These are phyloP conservation scores for Anseranas semipalmata DNA, from an alignment of 2,113 vertebrate species.

Conservation along the genomic window DNA sequence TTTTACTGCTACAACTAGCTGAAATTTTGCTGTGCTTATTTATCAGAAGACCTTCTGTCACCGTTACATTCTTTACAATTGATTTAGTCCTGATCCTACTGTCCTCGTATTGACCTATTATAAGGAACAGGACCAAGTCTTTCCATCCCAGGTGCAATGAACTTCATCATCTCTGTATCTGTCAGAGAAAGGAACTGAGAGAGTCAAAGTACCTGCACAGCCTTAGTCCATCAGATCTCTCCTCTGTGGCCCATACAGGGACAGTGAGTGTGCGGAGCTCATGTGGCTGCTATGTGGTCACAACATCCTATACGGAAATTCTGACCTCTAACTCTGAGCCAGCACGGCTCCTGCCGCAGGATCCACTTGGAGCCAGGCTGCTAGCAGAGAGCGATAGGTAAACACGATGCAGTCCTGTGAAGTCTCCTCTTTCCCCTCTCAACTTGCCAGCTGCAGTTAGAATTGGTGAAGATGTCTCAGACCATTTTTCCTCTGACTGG, in stretches of 20 bases:
- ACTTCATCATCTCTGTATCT: background rate
- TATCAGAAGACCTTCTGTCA: background rate
- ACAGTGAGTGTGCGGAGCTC: background rate
- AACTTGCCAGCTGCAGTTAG: background rate
- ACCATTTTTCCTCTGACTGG: background rate
- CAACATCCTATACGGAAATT: background rate
- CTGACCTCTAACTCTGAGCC: background rate
- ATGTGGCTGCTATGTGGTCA: background rate
- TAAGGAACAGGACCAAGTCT: background rate
- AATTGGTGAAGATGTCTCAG: background rate
- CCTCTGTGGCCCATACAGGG: background rate
- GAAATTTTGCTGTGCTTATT: background rate
- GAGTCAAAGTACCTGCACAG: background rate
- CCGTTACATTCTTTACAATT: background rate
- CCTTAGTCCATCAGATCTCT: background rate
- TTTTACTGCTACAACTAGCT: background rate
- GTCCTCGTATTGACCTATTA: background rate
- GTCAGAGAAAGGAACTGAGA: background rate
- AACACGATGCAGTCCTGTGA: fast-evolving
- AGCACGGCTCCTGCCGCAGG: fast-evolving
- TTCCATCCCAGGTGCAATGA: background rate
- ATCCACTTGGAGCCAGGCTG: background rate
- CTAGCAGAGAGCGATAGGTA: fast-evolving
- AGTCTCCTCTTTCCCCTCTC: background rate
- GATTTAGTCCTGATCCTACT: background rate